Evolutionary conservation across 2,113 vertebrate genomes (phyloP).

Genomic region (Microcebus ravelobensis): DNA sequence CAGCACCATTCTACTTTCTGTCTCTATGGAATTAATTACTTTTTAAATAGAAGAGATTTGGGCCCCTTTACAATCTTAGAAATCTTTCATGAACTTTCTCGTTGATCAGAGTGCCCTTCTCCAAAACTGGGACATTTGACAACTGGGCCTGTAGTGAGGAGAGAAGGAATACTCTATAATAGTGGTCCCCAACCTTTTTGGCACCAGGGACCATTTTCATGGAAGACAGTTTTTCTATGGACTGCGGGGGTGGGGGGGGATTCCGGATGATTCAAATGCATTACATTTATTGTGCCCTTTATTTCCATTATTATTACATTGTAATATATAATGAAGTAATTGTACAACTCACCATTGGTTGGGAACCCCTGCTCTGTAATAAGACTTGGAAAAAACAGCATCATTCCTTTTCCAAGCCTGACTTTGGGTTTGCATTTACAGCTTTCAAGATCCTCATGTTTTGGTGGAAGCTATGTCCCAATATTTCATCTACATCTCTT

Average conservation of each 20-base stretch:
- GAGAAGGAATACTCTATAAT: neutral
- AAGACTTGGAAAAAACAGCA: conserved; percentile 27
- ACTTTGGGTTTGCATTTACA: neutral
- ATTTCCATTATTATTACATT: too few relatives aligned
- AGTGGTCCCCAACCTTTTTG: too few relatives aligned
- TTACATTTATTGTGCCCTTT: too few relatives aligned
- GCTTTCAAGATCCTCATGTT: conserved; percentile 21
- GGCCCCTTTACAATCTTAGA: conserved; percentile 13
- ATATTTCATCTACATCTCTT: neutral
- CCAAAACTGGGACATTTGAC: conserved; percentile 12
- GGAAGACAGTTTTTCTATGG: too few relatives aligned
- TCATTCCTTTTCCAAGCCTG: conserved; percentile 14
- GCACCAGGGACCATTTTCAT: too few relatives aligned
- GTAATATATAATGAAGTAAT: too few relatives aligned
- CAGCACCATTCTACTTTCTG: conserved; percentile 17
- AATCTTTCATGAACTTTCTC: conserved; percentile 13
- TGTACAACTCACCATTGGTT: too few relatives aligned
- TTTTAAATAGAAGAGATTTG: conserved; percentile 53
- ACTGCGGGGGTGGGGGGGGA: accelerated
- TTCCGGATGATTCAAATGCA: too few relatives aligned
- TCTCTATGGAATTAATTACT: neutral
- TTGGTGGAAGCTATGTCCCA: neutral
- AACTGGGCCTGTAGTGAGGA: neutral
- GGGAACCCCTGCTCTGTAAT: neutral
- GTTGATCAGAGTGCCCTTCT: neutral